Base-by-base conservation (phyloP, 2,113 vertebrate species). In the Monopterus albus region DNA sequence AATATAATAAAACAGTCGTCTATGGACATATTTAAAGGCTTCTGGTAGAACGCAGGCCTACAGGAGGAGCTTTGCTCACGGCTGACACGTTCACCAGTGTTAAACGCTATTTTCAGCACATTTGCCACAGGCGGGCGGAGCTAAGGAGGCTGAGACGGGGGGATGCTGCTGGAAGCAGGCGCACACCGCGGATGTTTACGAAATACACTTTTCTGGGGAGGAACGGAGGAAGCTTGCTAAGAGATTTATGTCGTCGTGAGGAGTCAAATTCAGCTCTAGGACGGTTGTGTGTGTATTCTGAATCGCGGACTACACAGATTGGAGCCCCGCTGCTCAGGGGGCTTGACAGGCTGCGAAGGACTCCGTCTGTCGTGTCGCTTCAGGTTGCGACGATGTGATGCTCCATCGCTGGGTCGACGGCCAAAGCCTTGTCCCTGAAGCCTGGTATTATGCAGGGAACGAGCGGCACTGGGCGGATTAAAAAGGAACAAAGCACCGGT, bases 141-240 rank as follows among this genome's bases (percentile, higher is more conserved):
- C 85, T 70, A 69, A 39, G 72, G 75, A 83, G 65, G 82, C 72
- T 36, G 79, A 52, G 75, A 68, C 43, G 72, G 77, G 79, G 52
- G 70, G 88, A 89, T 86, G 86, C 64, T 82, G 85, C 76, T 72
- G 82, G 76, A 47, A 81, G 91, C 91, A 92, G 91, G 88, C 90
- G 90, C 78, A 79, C 69, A 75, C 75, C 38, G 70, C 72, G 42
- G 64, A 52, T 75, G 78, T 76, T 83, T 59, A 81, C 81, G n/a
- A 47, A 60, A 65, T 66, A 53, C 60, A 10, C 23, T 49, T 55
- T 20, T 29, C 63, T 0, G 50, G 17, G 26, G 55, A 28, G 3
- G 23, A 59, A 50, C 52, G 4, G 45, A 51, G 23, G 58, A 62
- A 4, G 36, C 68, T 11, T 8, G 13, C 35, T 1, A 12, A 12